Conservation (phyloP, 2,888 invertebrate species). For the Meiosimyza decipiens region DNA sequence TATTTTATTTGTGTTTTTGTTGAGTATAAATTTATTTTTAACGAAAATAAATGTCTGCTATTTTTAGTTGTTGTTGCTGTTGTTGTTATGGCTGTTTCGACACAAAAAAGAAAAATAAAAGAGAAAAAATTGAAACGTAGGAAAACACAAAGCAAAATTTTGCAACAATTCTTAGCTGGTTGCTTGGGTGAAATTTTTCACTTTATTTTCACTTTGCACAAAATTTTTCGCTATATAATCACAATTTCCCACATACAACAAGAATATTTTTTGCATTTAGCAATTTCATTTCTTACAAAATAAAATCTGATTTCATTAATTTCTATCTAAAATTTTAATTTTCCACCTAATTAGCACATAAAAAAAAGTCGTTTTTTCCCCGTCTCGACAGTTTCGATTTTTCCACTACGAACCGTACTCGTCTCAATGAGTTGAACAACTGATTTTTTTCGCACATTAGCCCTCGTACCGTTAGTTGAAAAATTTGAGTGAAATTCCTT, state of each 20-base stretch:
- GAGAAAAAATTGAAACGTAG: not conserved
- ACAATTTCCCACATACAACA: no score
- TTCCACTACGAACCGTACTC: slow-evolving; percentile 37
- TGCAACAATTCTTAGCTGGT: slow-evolving; percentile 18
- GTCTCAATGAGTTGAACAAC: slow-evolving; percentile 47
- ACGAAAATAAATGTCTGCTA: slow-evolving; percentile 41
- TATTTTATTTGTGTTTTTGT: slow-evolving; percentile 17
- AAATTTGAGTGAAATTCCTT: slow-evolving; percentile 18
- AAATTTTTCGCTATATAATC: not conserved
- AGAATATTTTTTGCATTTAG: no score
- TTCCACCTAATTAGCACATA: slow-evolving; percentile 20
- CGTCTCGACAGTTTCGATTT: not conserved
- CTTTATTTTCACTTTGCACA: not conserved
- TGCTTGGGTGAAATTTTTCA: not conserved
- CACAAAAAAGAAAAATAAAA: not conserved
- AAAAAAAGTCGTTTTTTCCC: not conserved
- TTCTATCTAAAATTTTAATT: not conserved
- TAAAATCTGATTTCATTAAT: not conserved
- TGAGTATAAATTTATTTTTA: slow-evolving; percentile 40
- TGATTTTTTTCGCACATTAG: slow-evolving; percentile 17
- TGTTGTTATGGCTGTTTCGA: slow-evolving; percentile 21
- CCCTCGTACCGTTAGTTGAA: slow-evolving; percentile 4
- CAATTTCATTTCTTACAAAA: not conserved
- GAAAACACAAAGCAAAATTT: slow-evolving; percentile 4
- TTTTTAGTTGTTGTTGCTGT: slow-evolving; percentile 38